Evolutionary conservation across 2,888 invertebrate species (phyloP), one percentile per base, ranked within the genome.

Genomic region (Leucoma salicis): DNA sequence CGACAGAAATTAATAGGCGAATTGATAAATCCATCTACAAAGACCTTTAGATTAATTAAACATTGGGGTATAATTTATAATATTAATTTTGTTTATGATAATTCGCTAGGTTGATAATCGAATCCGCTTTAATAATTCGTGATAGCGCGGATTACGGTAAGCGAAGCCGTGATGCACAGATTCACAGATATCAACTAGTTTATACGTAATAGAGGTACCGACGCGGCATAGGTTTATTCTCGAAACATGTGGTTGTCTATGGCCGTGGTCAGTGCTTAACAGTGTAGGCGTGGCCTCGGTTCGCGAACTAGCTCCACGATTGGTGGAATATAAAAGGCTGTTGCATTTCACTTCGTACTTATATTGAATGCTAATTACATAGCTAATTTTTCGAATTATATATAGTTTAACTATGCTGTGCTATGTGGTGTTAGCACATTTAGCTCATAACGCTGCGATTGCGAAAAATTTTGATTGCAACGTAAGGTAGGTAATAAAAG

Each of bases 321-420:
- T 86, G 86, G 86, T 63, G 53, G 69, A 65, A 57, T 48, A 44
- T 44, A 69, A 69, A 78, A 77, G 73, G 78, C 73, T 74, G 74
- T 75, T 81, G 82, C 84, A 85, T 86, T 85, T 85, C 82, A 78
- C 82, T 73, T 64, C 51, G 58, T 63, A 71, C 74, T 70, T 69
- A 72, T 64, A 69, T 48, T 49, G 82, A 80, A 74, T 86, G 66
- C 66, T 79, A 82, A 85, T 72, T 63, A 63, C 41, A 49, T 36
- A 53, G 55, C 59, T 53, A 65, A 66, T 64, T 68, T 69, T 66
- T 63, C 39, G 44, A 54, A 54, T 54, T 61, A 54, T 51, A 46
- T 43, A 44, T 43, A 31, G 42, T 46, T 51, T 34, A 45, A 44
- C 32, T 33, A 32, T 41, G 34, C 41, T 3, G 42, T 42, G n/a